Evolutionary conservation across 1,140 invertebrate genomes (phyloP), one percentile per base, ranked within the genome.

Genomic region (Drosophila watanabei): DNA sequence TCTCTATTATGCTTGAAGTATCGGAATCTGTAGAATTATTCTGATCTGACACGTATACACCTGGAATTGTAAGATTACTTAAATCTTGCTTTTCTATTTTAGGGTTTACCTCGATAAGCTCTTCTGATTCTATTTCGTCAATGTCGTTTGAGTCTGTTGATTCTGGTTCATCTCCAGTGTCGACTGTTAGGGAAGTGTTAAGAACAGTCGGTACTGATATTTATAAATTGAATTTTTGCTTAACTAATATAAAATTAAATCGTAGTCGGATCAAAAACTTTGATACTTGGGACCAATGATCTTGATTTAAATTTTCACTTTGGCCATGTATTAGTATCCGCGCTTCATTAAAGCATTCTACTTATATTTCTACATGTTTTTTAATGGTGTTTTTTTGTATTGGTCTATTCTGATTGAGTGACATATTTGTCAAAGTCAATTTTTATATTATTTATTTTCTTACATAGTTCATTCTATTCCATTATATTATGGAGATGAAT

Each of bases 81-180:
- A 24, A 24, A 24, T 24, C 24, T 24, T 24, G 24, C 24, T 24
- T 3, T 66, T 64, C 39, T 64, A 43, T 54, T 64, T 64, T 45
- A 10, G 51, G 30, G 33, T 57, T 46, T 33, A 18, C 11, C 10
- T n/a, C 13, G 28, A 11, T 30, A 24, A 52, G 11, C 28, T 64
- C 37, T 51, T 33, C 41, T 58, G 41, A 41, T 28, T 59, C 37
- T 43, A n/a, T 35, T 33, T 18, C 28, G 28, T 56, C 39, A 24
- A 16, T 16, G 43, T 45, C 43, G n/a, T 39, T 28, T 30, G n/a
- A n/a, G 59, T 59, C 3, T 68, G 30, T 49, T 59, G 45, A 58
- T 48, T 66, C 64, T 10, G 64, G 51, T 24, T 68, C 43, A 41
- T 64, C n/a, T 57, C 41, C 43, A 71, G 60, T 61, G 13, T 69